Conservation (phyloP, 2,888 invertebrate species). For the Sericinus montela region DNA sequence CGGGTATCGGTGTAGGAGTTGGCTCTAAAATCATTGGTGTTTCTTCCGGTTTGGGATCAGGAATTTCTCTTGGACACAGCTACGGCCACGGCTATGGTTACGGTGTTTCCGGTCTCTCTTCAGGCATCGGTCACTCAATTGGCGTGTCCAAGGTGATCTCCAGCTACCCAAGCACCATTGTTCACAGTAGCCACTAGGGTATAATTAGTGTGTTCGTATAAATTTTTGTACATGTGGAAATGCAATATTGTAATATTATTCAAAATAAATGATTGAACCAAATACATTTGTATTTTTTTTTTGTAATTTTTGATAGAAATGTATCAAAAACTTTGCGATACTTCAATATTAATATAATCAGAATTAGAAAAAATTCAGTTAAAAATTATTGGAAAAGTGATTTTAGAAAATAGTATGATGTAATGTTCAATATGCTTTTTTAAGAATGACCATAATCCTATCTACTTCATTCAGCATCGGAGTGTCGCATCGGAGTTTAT, state of each 20-base stretch:
- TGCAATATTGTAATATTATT: slow-evolving; percentile 24
- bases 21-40: slow-evolving; percentile 20
- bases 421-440: no score
- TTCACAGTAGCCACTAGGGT: slow-evolving; percentile 20
- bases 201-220: slow-evolving; percentile 18
- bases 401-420: no score
- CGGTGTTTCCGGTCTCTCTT: slow-evolving; percentile 9
- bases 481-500: no score
- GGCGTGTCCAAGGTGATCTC: slow-evolving; percentile 20
- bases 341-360: no score
- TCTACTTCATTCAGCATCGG: no score
- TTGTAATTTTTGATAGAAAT: no score
- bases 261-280: slow-evolving; percentile 19
- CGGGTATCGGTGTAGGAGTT: slow-evolving; percentile 21
- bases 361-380: no score
- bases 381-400: no score
- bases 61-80: slow-evolving; percentile 17
- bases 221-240: slow-evolving; percentile 27
- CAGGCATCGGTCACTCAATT: slow-evolving; percentile 13
- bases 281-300: slow-evolving; percentile 1
- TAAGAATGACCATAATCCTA: no score
- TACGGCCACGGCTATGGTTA: slow-evolving; percentile 14
- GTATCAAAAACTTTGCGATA: no score
- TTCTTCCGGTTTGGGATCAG: slow-evolving; percentile 22
- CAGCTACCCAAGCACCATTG: slow-evolving; percentile 18